Conservation (phyloP, 2,888 invertebrate genomes). For the Mythimna albipuncta region DNA sequence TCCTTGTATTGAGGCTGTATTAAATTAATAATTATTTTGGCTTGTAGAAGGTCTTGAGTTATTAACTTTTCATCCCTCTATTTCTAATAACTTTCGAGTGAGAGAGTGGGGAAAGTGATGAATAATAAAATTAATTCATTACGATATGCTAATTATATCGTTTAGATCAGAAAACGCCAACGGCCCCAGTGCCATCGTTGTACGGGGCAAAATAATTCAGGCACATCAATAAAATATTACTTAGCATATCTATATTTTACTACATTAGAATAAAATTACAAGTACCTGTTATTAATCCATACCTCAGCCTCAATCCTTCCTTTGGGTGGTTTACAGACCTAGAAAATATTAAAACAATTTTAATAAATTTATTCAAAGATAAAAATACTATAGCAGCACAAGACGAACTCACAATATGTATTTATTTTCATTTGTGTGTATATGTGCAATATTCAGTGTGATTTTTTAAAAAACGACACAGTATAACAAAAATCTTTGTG, state of each 20-base stretch:
- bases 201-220: too few species aligned
- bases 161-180: too few species aligned
- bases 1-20: neutral
- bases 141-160: too few species aligned
- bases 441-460: slow-evolving; percentile 54
- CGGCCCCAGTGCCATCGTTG: too few species aligned
- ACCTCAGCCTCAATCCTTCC: slow-evolving; percentile 78
- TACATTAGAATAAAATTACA: slow-evolving; percentile 6
- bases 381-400: slow-evolving; percentile 19
- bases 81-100: neutral
- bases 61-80: neutral
- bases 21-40: neutral
- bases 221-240: too few species aligned
- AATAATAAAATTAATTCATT: too few species aligned
- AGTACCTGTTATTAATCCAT: slow-evolving; percentile 61
- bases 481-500: slow-evolving; percentile 21
- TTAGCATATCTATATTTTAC: too few species aligned
- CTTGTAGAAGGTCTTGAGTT: neutral
- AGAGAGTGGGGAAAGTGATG: neutral
- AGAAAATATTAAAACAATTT: slow-evolving; percentile 73
- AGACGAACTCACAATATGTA: slow-evolving; percentile 57
- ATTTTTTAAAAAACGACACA: slow-evolving; percentile 47
- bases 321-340: slow-evolving; percentile 85
- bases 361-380: slow-evolving; percentile 38
- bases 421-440: slow-evolving; percentile 25